phyloP scores from a whole-genome alignment of 2,888 invertebrate species.

The Napeogenes sylphis region DNA sequence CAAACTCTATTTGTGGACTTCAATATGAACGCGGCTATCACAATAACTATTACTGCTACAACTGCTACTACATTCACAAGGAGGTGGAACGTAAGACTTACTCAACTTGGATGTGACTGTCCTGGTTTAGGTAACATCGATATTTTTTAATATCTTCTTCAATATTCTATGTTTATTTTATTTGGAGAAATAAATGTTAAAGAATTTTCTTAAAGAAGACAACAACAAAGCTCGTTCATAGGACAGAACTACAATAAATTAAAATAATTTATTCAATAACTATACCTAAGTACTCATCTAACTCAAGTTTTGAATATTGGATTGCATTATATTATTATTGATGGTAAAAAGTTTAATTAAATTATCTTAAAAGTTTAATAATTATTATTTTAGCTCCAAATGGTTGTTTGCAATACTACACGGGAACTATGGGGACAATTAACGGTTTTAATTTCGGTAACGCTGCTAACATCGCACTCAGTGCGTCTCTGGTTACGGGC shows the following conservation, averaged over 20 bases:
- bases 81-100: slow-evolving; percentile 85
- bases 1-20: slow-evolving; percentile 88
- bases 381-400: slow-evolving; percentile 81
- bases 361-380: background rate
- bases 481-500: slow-evolving; percentile 78
- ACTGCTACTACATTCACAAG: slow-evolving; percentile 78
- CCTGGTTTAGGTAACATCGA: slow-evolving; percentile 76
- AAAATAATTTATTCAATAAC: no score
- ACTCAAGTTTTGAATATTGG: no score
- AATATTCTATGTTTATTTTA: no score
- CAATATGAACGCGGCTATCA: slow-evolving; percentile 81
- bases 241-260: no score
- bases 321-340: no score
- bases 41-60: slow-evolving; percentile 82
- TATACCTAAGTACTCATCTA: no score
- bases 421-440: slow-evolving; percentile 79
- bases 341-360: background rate
- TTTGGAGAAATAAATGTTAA: no score
- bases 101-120: slow-evolving; percentile 85
- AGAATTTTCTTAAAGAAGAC: no score
- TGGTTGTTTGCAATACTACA: slow-evolving; percentile 88
- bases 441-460: slow-evolving; percentile 87
- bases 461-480: slow-evolving; percentile 75
- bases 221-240: no score
- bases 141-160: no score